Percentiles rank a stretch among this genome's conserved stretches.
Evolutionary conservation across 2,113 vertebrate genomes (phyloP).

Genomic region (Uria aalge): DNA sequence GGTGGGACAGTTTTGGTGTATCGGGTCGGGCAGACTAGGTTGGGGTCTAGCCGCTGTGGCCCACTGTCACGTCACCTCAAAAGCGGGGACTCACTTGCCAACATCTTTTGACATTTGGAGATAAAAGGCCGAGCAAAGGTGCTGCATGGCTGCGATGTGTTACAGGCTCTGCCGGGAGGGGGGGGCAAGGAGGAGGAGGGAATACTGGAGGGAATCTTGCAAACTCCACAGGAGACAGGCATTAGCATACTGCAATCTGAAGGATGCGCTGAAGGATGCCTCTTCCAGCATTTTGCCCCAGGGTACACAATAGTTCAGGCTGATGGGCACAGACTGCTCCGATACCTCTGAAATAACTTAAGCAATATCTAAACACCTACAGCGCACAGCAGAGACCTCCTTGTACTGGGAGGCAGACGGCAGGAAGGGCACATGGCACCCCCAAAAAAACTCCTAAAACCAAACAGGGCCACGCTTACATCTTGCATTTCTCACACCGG

Average conservation of each 20-base stretch:
- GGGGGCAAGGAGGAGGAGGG: neutral
- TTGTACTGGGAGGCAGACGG: neutral
- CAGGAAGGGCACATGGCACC: neutral
- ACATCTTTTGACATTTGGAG: neutral
- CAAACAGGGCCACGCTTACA: neutral
- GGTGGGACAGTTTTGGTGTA: neutral
- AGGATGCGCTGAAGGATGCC: neutral
- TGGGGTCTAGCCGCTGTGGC: neutral
- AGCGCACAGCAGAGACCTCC: accelerated
- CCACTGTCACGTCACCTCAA: neutral
- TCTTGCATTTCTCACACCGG: neutral
- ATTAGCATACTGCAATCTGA: neutral
- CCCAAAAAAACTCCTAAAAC: neutral
- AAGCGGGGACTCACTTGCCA: neutral
- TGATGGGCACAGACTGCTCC: neutral
- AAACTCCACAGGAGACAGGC: neutral
- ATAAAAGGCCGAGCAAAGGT: neutral
- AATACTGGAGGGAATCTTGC: neutral
- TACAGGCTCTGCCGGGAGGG: neutral
- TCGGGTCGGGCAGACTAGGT: neutral
- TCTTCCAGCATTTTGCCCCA: neutral
- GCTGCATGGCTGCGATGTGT: neutral
- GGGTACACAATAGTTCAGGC: neutral
- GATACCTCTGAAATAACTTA: neutral
- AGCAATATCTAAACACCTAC: neutral